Base-by-base conservation (phyloP, 2,797 vertebrate species). In the Eutrigla gurnardus region DNA sequence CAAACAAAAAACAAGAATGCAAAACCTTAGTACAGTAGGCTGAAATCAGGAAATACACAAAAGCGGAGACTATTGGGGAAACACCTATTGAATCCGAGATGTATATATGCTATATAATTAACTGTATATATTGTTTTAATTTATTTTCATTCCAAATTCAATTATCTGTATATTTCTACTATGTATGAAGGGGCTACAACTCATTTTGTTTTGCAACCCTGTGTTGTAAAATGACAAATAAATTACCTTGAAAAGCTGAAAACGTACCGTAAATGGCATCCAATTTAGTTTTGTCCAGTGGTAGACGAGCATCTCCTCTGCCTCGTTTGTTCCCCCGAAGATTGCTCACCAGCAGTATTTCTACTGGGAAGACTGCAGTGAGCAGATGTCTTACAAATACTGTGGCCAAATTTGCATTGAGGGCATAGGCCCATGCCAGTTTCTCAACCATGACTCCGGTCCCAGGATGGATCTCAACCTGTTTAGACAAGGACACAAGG, bases 291-390 rank as follows among this genome's bases (percentile, higher is more conserved):
- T 67, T 67, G 52, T 55, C 65, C 39, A 55, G 39, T 4, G 65
- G 15, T 54, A 67, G 39, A 55, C 32, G 25, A 43, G 39, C 32
- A 45, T 68, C 52, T 68, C 52, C 40, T 57, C 52, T 0, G 6
- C 52, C 25, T 67, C 17, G 4, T 55, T 46, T 67, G 5, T 7
- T 7, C 59, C 49, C 50, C 1, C 50, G 32, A 65, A 65, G 67
- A 65, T 60, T 77, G 67, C 68, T 57, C 53, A 77, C 62, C 40
- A 76, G 61, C 59, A 63, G 43, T 70, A 70, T 52, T 5, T 50
- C 47, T 25, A 53, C 0, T 53, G 58, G 47, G 37, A 25, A 25
- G 25, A 25, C 25, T 25, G 25, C 25, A 25, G 25, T 70, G 13
- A 70, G 55, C 25, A 59, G 55, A 63, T 69, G 65, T 8, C 65